Evolutionary conservation across 2,797 vertebrate species (phyloP), one percentile per base, ranked within the genome.

Genomic region (Myotis planiceps): DNA sequence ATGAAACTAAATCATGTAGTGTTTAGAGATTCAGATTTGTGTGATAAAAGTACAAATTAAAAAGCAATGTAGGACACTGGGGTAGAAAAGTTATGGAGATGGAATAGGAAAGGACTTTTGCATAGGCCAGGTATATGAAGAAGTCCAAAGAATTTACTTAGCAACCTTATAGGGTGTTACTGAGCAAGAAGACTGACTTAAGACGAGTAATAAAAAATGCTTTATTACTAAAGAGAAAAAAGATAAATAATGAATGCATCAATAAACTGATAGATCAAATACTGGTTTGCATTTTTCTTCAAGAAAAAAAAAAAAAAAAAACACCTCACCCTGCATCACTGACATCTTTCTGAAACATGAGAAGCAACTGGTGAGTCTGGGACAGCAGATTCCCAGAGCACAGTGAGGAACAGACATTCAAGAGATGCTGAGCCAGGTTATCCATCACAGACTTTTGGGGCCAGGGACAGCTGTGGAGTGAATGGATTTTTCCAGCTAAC

Each of bases 401-500:
- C 66, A 58, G 39, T 2, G 45, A 87, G 25, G 63, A 88, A 74
- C 42, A 71, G 32, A 27, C 0, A 27, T 7, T 51, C 29, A 58
- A 78, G 72, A 84, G 75, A 71, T 32, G 32, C 60, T 19, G 37
- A 71, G 45, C 19, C 80, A 83, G 68, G 16, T 78, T 58, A 69
- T 25, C 65, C 81, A 76, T 15, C 71, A 87, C 29, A 34, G 81
- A 75, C 47, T 84, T 76, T 53, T 34, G 42, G 32, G 94, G 65
- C 66, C 2, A 45, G 45, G 45, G 83, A 71, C 42, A 79, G 39
- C 47, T 83, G 27, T 32, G 23, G 34, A 85, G 18, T 15, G 23
- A 78, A 88, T 68, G 49, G 69, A 21, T 71, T 81, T 89, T 91
- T 69, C 75, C 65, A 96, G 45, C 60, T 78, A 96, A 92, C 34